Evolutionary conservation across 2,888 invertebrate species (phyloP), one percentile per base, ranked within the genome.

Genomic region (Cremastinae sp.): DNA sequence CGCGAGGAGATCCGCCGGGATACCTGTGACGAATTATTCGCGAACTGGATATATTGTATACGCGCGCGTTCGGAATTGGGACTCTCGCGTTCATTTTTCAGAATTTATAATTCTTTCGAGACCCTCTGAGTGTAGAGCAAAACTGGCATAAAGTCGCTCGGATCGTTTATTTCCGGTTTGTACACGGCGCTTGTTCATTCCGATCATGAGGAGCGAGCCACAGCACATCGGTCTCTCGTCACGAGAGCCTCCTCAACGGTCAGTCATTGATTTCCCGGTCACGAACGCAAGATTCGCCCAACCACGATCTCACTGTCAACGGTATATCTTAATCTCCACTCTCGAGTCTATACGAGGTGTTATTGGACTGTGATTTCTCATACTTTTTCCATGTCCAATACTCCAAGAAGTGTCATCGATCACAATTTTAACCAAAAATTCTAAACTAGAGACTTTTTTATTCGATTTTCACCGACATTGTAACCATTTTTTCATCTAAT

Each of bases 81-180:
- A n/a, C n/a, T n/a, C n/a, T 59, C 58, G 51, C 16, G 36, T 54
- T 22, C 36, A 36, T 58, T 54, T 77, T 47, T 22, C 41, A 51
- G 16, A 58, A 8, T 28, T n/a, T n/a, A n/a, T n/a, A n/a, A n/a
- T n/a, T n/a, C n/a, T n/a, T n/a, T n/a, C n/a, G n/a, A n/a, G n/a
- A n/a, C n/a, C n/a, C n/a, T n/a, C 12, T 51, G 12, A 49, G 65
- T 47, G 64, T 51, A 69, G 66, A 64, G 51, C 36, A 59, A 34
- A 59, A 14, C 54, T 51, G 54, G 72, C 56, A 34, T 54, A 34
- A 65, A 80, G 74, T 74, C 75, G 80, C 74, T 78, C n/a, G n/a
- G n/a, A n/a, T 74, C 69, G 16, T 54, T 34, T 70, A 71, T 73
- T 79, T 80, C 74, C 74, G 72, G n/a, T n/a, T n/a, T n/a, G 62